A percentile compares a stretch with the other conserved stretches of the same genome.
phyloP scores from a whole-genome alignment of 2,888 invertebrate genomes.

The Lasioglossum zephyrum region DNA sequence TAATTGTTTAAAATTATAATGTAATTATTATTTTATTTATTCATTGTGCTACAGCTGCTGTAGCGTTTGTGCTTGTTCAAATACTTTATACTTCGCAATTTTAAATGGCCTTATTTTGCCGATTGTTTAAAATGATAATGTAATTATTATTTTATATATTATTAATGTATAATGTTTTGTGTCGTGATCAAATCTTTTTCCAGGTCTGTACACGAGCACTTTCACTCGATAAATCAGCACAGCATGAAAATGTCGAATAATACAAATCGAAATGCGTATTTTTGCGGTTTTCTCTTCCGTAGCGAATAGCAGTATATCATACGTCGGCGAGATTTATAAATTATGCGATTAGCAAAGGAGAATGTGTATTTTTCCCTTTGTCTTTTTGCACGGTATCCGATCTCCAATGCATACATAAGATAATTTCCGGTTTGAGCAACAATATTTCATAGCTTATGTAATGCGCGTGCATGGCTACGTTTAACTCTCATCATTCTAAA shows the following conservation, averaged over 20 bases:
- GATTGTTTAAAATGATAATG: not conserved
- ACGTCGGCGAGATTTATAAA: not conserved
- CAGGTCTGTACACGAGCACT: not conserved
- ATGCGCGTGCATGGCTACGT: constrained; percentile 1
- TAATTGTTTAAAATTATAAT: no score
- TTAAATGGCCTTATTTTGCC: not conserved
- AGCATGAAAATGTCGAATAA: not conserved
- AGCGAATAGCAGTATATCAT: not conserved
- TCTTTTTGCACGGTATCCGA: not conserved
- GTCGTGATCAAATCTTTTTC: not conserved
- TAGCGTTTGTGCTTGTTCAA: not conserved
- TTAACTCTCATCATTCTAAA: constrained; percentile 10
- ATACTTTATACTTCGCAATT: not conserved
- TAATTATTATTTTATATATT: not conserved
- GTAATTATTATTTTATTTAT: no score
- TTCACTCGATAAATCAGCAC: not conserved
- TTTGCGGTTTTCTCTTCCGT: not conserved
- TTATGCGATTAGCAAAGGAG: not conserved
- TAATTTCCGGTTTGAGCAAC: constrained; percentile 17
- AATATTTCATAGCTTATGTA: constrained; percentile 11
- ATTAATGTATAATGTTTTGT: not conserved
- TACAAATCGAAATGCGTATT: not conserved
- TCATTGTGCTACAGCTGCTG: not conserved
- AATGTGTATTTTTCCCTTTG: not conserved
- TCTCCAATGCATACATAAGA: constrained; percentile 6